phyloP scores from a whole-genome alignment of 1,140 invertebrate species.

The Trichonephila clavipes region DNA sequence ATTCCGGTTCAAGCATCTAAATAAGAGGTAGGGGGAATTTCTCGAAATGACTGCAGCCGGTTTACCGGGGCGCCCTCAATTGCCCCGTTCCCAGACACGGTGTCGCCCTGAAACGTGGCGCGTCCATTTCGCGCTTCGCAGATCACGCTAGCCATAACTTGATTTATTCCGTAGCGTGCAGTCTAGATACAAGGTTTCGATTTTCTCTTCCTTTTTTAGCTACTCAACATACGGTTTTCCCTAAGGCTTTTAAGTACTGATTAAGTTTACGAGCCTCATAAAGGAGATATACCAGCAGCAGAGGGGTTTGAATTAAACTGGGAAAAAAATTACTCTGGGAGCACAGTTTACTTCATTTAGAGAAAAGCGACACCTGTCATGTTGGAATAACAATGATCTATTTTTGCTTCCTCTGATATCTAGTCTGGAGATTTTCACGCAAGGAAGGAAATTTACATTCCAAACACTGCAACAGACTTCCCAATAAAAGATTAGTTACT shows the following conservation, averaged over 20 bases:
- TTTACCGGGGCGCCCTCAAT: slow-evolving; percentile 23
- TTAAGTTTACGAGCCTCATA: slow-evolving; percentile 52
- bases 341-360: background rate
- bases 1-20: slow-evolving; percentile 30
- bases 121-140: slow-evolving; percentile 36
- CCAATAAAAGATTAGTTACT: too few species aligned
- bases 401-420: background rate
- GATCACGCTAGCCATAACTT: slow-evolving; percentile 61
- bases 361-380: slow-evolving; percentile 23
- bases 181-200: slow-evolving; percentile 43
- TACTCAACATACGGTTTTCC: slow-evolving; percentile 30
- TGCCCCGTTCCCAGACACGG: slow-evolving; percentile 19
- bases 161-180: slow-evolving; percentile 68
- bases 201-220: slow-evolving; percentile 48
- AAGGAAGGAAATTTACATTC: background rate
- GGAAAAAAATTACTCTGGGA: background rate
- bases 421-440: background rate
- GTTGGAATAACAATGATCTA: background rate
- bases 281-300: slow-evolving; percentile 17
- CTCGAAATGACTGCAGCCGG: slow-evolving; percentile 13
- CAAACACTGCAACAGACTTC: background rate
- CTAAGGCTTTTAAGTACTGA: slow-evolving; percentile 16
- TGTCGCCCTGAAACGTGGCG: slow-evolving; percentile 21
- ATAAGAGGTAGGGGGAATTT: background rate
- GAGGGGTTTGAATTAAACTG: background rate